Evolutionary conservation across 2,888 invertebrate genomes (phyloP), one percentile per base, ranked within the genome.

Genomic region (Gastracanthus pulcherrimus): DNA sequence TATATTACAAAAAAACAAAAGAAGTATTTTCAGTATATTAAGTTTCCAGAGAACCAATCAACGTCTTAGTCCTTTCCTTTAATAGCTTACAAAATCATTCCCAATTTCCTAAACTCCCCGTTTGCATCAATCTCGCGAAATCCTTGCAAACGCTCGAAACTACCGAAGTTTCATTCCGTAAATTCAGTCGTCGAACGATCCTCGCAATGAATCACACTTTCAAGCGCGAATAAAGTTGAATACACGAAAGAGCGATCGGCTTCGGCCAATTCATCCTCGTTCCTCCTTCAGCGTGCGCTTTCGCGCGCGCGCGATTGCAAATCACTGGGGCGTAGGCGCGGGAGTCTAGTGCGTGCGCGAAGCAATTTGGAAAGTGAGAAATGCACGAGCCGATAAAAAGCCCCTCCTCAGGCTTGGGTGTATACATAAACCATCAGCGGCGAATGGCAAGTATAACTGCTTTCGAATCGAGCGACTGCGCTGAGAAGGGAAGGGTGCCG

Each of bases 221-320:
- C 23, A n/a, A 3, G 13, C 3, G 13, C 41, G 64, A 71, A 64
- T 64, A 78, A 78, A 78, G 71, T 55, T 71, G 64, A 66, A 71
- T 71, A 72, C 64, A 71, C 34, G 72, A 51, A 64, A 71, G 55
- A 79, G 41, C 19, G 51, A 34, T 7, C 48, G 29, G 16, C 29
- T n/a, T 4, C 38, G 51, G 26, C 34, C 38, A 48, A 76, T 69
- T 76, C 58, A 69, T 75, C 34, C 19, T 19, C 34, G 31, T n/a
- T 1, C 45, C 29, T n/a, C n/a, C n/a, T n/a, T n/a, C n/a, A n/a
- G n/a, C n/a, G n/a, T 19, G 4, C 51, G 36, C 29, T 29, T 16
- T 5, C 7, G 7, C 29, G 11, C 34, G 31, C 67, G 29, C 67
- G 38, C 9, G n/a, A 36, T 38, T 19, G 48, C 70, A 38, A 70